Evolutionary conservation across 37 sponge, comb jelly and placozoan genomes (phyloP).

Genomic region (Cladorhizidae sp.): DNA sequence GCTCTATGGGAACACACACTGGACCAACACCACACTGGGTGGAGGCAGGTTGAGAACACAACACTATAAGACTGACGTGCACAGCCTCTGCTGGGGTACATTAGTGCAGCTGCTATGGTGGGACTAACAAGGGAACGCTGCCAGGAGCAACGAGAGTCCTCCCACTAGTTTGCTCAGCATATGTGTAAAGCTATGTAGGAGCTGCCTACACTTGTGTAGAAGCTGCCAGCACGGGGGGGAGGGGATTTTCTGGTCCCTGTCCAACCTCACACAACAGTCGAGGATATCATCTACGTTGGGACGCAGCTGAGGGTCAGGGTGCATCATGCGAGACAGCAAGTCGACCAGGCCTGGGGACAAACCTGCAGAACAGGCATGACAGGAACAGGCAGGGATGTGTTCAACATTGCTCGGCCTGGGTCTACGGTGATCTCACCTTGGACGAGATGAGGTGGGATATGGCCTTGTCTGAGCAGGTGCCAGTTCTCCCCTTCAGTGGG

Average conservation of each 20-base stretch:
- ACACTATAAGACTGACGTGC: too few relatives aligned
- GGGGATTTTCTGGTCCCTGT: not conserved
- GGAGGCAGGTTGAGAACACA: too few relatives aligned
- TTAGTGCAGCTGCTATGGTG: not conserved
- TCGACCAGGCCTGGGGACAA: conserved; percentile 23
- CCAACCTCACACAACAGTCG: conserved; percentile 8
- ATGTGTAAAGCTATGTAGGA: not conserved
- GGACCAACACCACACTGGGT: too few relatives aligned
- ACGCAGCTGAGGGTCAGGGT: conserved; percentile 25
- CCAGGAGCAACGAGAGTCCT: not conserved
- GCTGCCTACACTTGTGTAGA: not conserved
- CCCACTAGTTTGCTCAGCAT: not conserved
- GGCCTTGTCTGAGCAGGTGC: conserved; percentile 73
- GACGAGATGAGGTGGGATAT: conserved; percentile 53
- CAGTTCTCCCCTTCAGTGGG: conserved; percentile 62
- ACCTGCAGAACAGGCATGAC: conserved; percentile 18
- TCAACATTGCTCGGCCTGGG: not conserved
- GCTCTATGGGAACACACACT: not conserved
- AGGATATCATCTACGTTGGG: conserved; percentile 24
- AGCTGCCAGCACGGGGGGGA: not conserved
- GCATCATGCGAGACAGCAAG: conserved; percentile 42
- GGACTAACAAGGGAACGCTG: not conserved
- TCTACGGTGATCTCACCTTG: conserved; percentile 28
- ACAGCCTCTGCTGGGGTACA: too few relatives aligned
- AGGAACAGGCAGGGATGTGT: not conserved